Base-by-base conservation (phyloP, 2,113 vertebrate species). In the Malurus cyaneus region DNA sequence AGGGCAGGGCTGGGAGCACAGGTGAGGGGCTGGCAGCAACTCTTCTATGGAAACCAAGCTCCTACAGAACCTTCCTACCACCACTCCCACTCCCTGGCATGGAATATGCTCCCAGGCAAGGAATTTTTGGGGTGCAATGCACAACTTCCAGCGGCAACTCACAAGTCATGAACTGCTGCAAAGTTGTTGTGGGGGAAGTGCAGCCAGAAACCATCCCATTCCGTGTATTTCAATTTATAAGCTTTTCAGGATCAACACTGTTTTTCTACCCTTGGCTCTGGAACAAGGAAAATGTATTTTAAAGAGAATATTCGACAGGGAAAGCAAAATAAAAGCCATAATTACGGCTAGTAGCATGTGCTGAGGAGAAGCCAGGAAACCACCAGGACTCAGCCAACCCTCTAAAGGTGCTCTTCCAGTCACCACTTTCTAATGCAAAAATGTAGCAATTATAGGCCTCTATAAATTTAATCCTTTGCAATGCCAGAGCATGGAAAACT, bases 121-220 rank as follows among this genome's bases (percentile, higher is more conserved):
- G 42, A 26, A 12, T 13, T 77, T 5, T n/a, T 53, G 59, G 36
- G 52, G 14, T 26, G 8, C 2, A 2, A 5, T 0, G 3, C 3
- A 20, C 59, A 0, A 7, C 25, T 83, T 21, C 47, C 62, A 36
- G 39, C 44, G 39, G 36, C 32, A 32, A 15, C 39, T 25, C 8
- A 6, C 41, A 69, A 31, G 24, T 50, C n/a, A 60, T 17, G 3
- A 77, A 12, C 62, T 42, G 21, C 25, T 23, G 31, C 19, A 17
- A 81, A 49, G 29, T 3, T 46, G 5, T 5, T 8, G 11, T 1
- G 3, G 28, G 32, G 18, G 18, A 73, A 78, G 41, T 2, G 11
- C 2, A 70, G 20, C 6, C 64, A 83, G 50, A 66, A 76, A 21
- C 9, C 15, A n/a, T 66, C 57, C 74, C 32, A 0, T 0, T 42